Conservation (phyloP, 2,797 vertebrate genomes). For the Synanceia verrucosa region DNA sequence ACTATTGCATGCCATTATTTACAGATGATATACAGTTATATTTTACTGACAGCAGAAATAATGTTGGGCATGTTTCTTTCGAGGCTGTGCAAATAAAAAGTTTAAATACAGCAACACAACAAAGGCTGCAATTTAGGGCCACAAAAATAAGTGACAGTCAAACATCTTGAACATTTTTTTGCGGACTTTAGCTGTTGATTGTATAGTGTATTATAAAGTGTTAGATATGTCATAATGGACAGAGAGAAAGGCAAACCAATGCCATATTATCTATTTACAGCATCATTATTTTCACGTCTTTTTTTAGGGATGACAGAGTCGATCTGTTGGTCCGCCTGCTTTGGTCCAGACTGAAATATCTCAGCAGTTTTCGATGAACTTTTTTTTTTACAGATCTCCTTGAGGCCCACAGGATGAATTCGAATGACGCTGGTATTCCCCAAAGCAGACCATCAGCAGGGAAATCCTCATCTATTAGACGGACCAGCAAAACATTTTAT, state of each 20-base stretch:
- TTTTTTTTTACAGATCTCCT: neutral
- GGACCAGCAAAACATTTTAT: neutral
- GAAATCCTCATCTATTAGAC: neutral
- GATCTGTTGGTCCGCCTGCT: neutral
- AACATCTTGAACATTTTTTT: neutral
- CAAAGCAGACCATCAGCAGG: neutral
- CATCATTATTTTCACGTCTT: neutral
- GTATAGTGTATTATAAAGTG: neutral
- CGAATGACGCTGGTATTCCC: neutral
- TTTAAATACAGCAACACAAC: neutral
- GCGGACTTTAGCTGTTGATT: neutral
- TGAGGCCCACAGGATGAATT: neutral
- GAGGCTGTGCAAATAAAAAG: neutral
- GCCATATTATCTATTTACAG: neutral
- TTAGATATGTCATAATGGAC: neutral
- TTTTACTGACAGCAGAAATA: neutral
- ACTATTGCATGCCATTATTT: neutral
- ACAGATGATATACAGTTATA: slow-evolving; percentile 1
- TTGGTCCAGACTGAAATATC: neutral
- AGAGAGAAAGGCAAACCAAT: neutral
- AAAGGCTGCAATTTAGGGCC: neutral
- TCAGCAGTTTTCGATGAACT: neutral
- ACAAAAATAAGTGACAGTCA: neutral
- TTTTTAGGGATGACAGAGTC: neutral
- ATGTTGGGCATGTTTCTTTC: neutral